Percentiles rank a stretch among this genome's conserved stretches.
Evolutionary conservation across 2,888 invertebrate species (phyloP).

Genomic region (Conistra vaccinii): DNA sequence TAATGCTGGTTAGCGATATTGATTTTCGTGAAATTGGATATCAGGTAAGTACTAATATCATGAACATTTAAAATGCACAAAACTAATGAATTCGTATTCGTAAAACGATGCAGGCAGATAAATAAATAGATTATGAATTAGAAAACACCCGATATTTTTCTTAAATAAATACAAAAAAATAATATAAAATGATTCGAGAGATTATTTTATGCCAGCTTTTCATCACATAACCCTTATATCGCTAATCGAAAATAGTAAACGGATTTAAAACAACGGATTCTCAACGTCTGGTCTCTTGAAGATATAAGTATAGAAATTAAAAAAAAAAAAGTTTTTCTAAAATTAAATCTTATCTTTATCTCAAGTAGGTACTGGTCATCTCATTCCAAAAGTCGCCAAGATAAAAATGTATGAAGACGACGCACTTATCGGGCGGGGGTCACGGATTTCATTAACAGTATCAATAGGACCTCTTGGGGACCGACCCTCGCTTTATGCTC

Average conservation of each 20-base stretch:
- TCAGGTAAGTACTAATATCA: neutral
- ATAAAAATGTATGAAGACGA: constrained; percentile 62
- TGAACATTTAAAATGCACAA: neutral
- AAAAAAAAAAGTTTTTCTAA: neutral
- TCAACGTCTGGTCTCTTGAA: neutral
- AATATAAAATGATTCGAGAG: neutral
- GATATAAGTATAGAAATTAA: constrained; percentile 6
- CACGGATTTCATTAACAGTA: constrained; percentile 84
- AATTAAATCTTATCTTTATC: constrained; percentile 35
- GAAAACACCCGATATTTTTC: neutral
- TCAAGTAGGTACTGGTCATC: constrained; percentile 30
- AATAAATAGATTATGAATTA: neutral
- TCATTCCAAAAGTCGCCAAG: constrained; percentile 48
- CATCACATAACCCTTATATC: neutral
- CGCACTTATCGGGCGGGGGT: constrained; percentile 72
- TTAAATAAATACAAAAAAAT: neutral
- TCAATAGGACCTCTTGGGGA: constrained; percentile 78
- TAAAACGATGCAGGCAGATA: neutral
- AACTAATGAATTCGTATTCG: too few relatives aligned
- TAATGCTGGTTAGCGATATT: constrained; percentile 14
- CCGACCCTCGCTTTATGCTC: constrained; percentile 68
- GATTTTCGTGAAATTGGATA: neutral
- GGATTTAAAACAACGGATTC: constrained; percentile 7
- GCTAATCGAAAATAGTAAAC: constrained; percentile 22
- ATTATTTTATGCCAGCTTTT: constrained; percentile 10